Conservation (phyloP, 2,888 invertebrate species). For the Aproaerema taeniolella region DNA sequence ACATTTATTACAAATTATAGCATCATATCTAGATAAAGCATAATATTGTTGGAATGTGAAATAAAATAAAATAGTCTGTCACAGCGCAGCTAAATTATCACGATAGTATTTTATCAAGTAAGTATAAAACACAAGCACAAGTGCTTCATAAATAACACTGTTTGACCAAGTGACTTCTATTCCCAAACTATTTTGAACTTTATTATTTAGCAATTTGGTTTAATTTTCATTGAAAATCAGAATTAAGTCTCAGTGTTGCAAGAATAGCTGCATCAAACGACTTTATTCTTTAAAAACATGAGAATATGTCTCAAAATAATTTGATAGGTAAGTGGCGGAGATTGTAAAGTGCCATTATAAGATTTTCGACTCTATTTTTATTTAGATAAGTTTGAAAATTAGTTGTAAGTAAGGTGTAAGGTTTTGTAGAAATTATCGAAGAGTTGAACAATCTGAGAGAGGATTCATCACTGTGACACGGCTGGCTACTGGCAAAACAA, state of each 20-base stretch:
- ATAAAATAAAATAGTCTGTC: slow-evolving; percentile 62
- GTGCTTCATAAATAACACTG: slow-evolving; percentile 56
- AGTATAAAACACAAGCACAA: slow-evolving; percentile 70
- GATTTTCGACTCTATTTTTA: too few species aligned
- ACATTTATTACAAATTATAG: slow-evolving; percentile 37
- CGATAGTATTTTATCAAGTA: slow-evolving; percentile 73
- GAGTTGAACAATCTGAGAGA: slow-evolving; percentile 71
- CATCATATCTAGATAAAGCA: slow-evolving; percentile 49
- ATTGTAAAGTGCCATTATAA: too few species aligned
- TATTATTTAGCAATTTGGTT: slow-evolving; percentile 12
- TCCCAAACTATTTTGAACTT: slow-evolving; percentile 26
- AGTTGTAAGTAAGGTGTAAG: slow-evolving; percentile 34
- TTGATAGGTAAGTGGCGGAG: too few species aligned
- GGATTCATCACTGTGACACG: slow-evolving; percentile 75
- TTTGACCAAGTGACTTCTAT: slow-evolving; percentile 26
- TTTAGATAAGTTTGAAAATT: too few species aligned
- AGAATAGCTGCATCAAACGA: too few species aligned
- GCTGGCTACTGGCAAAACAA: slow-evolving; percentile 74
- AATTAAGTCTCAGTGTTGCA: too few species aligned
- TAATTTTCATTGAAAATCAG: too few species aligned
- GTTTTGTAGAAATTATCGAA: slow-evolving; percentile 61
- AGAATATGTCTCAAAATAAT: too few species aligned
- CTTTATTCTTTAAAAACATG: too few species aligned
- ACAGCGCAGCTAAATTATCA: slow-evolving; percentile 68
- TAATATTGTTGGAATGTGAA: slow-evolving; percentile 50